Evolutionary conservation across 2,888 invertebrate species (phyloP).

Genomic region (Lycophotia porphyrea): DNA sequence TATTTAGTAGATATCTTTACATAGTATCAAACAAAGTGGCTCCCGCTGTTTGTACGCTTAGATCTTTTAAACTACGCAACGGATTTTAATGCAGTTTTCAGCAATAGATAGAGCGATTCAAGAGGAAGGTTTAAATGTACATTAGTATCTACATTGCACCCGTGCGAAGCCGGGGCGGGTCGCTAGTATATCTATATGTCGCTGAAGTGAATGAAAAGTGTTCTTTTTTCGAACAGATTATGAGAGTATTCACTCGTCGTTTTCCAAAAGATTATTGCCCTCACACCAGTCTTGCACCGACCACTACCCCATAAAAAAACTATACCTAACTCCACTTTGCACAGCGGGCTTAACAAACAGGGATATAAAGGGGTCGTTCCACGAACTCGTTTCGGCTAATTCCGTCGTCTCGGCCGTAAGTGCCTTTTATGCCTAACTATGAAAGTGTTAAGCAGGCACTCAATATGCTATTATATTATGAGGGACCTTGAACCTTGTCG

Average conservation of each 20-base stretch:
- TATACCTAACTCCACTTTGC: conserved; percentile 13
- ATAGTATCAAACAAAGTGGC: too few relatives aligned
- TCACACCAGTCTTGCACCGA: not conserved
- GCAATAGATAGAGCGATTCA: too few relatives aligned
- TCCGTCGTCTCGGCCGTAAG: conserved; percentile 51
- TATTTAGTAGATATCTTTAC: too few relatives aligned
- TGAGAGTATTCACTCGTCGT: not conserved
- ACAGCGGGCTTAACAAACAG: conserved; percentile 53
- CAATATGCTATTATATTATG: conserved; percentile 50
- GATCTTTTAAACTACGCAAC: too few relatives aligned
- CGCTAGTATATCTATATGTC: too few relatives aligned
- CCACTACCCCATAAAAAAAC: conserved; percentile 36
- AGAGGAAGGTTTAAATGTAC: too few relatives aligned
- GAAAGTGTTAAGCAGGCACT: conserved; percentile 56
- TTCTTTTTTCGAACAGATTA: not conserved
- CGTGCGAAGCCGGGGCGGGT: too few relatives aligned
- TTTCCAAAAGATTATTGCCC: conserved; percentile 10
- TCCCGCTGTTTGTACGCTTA: too few relatives aligned
- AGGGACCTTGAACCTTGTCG: conserved; percentile 30
- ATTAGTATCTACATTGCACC: too few relatives aligned
- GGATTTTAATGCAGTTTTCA: too few relatives aligned
- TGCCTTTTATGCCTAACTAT: conserved; percentile 54
- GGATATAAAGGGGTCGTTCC: conserved; percentile 56
- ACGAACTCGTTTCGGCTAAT: conserved; percentile 58
- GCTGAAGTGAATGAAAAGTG: not conserved